Conservation (phyloP, 1,140 invertebrate species). For the Geopemphigus sp. region DNA sequence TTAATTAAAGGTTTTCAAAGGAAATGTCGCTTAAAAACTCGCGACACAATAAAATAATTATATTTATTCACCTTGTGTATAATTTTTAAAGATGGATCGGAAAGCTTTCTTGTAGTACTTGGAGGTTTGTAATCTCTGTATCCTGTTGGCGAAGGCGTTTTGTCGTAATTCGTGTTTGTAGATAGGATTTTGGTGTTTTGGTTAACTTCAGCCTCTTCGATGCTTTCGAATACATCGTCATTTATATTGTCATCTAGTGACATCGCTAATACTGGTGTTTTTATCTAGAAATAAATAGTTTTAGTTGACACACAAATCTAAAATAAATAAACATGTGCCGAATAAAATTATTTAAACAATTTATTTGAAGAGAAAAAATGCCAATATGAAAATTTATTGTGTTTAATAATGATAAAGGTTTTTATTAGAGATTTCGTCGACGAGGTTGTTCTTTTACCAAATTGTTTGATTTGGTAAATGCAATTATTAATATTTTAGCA, state of each 20-base stretch:
- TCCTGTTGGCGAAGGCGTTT: constrained; percentile 70
- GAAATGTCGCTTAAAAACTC: no score
- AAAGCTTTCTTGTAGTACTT: constrained; percentile 58
- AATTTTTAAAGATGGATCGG: constrained; percentile 51
- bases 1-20: no score
- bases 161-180: constrained; percentile 55
- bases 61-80: constrained; percentile 52
- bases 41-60: background rate
- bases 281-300: constrained; percentile 13
- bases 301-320: background rate
- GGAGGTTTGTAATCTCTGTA: constrained; percentile 76
- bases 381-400: no score
- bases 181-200: constrained; percentile 45
- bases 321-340: no score
- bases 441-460: no score
- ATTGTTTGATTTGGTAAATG: no score
- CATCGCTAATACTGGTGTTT: constrained; percentile 53
- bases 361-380: no score
- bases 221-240: constrained; percentile 74
- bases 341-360: no score
- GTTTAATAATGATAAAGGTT: no score
- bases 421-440: no score
- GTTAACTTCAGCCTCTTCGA: constrained; percentile 54
- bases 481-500: no score
- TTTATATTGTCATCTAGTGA: constrained; percentile 67